Base-by-base conservation (phyloP, 2,888 invertebrate species). In the Timema cristinae region DNA sequence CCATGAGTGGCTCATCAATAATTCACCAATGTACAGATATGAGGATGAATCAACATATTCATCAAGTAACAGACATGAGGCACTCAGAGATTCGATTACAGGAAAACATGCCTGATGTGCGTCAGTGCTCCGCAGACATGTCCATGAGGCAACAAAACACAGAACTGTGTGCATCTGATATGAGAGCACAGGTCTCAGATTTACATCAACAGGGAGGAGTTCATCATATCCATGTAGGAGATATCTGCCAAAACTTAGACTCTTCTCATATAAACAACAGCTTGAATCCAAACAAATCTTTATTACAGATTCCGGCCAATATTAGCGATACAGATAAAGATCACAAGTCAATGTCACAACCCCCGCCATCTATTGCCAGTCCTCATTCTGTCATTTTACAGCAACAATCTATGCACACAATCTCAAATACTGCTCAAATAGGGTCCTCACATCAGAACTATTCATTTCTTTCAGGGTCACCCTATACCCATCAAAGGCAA, bases 401-500 rank as follows among this genome's bases (percentile, higher is more conserved):
- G 50, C 72, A 69, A 16, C 66, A 63, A 66, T 63, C 56, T 6
- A 48, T 67, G 15, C 61, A 59, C 32, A 49, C 73, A 56, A 49
- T 49, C 47, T 50, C 72, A 32, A 70, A 13, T 70, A 63, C 67
- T 63, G 50, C 69, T 54, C 54, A 32, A 11, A 51, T 50, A 16
- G 13, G 67, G 16, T 69, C 72, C 16, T 32, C 70, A 32, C 72
- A 72, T 59, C 72, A 72, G 32, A 67, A 88, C 69, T 90, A 89
- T 79, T 85, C 89, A 13, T 88, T 88, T 76, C 85, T 88, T 84
- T 87, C 88, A 79, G 87, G 82, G 54, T 72, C 75, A 10, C 83
- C 84, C 66, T 83, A 84, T 32, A 32, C 32, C 69, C 84, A 84
- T 0, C 77, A 79, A 66, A 74, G 77, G 48, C 75, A 77, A n/a